Conservation (phyloP, 2,797 vertebrate genomes). For the Denticeps clupeoides region DNA sequence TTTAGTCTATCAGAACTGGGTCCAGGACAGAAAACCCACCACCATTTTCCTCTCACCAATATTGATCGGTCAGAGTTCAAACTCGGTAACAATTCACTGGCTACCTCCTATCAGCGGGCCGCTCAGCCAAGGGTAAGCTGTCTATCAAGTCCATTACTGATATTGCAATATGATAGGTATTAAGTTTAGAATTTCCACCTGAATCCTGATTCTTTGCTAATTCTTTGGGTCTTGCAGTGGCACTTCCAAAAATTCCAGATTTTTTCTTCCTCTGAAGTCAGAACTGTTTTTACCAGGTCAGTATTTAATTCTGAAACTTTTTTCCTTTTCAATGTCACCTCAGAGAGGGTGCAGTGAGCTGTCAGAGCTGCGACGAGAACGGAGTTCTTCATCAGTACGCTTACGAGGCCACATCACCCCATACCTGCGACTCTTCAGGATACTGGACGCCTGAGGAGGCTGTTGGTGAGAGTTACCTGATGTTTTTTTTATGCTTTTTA, state of each 20-base stretch:
- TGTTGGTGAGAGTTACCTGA: slow-evolving; percentile 63
- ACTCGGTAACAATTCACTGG: slow-evolving; percentile 83
- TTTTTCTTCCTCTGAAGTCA: no score
- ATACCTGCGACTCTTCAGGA: slow-evolving; percentile 83
- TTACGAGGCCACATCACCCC: slow-evolving; percentile 72
- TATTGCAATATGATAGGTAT: no score
- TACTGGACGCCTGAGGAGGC: slow-evolving; percentile 97
- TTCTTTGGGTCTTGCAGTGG: no score
- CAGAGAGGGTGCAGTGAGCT: slow-evolving; percentile 48
- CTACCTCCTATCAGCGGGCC: slow-evolving; percentile 72
- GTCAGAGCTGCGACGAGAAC: slow-evolving; percentile 72
- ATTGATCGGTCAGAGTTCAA: slow-evolving; percentile 62
- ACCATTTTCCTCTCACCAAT: slow-evolving; percentile 76
- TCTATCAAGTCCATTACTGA: no score
- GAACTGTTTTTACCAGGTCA: slow-evolving; percentile 2
- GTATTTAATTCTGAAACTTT: slow-evolving; percentile 19
- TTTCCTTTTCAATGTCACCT: no score
- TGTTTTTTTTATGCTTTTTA: no score
- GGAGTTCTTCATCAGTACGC: slow-evolving; percentile 79
- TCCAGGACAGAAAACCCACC: slow-evolving; percentile 57
- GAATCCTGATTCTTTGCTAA: slow-evolving; percentile 1
- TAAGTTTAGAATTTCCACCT: no score
- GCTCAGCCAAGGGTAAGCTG: slow-evolving; percentile 78
- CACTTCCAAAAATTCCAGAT: no score
- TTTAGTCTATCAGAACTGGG: slow-evolving; percentile 86